Evolutionary conservation across 2,797 vertebrate species (phyloP).

Genomic region (Meda fulgida): DNA sequence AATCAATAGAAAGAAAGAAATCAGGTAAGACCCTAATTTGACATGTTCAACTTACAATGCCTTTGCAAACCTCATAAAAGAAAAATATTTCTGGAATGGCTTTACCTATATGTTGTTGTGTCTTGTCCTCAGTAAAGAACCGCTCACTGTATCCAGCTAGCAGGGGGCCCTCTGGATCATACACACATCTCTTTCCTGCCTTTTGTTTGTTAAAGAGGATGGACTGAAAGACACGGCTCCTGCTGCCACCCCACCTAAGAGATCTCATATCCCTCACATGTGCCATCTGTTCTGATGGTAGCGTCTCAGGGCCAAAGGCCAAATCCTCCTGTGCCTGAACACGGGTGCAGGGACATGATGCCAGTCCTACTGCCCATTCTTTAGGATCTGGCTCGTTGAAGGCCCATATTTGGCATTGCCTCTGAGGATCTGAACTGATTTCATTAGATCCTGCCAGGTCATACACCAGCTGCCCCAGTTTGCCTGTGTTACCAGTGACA

Average conservation of each 20-base stretch:
- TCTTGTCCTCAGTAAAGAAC: constrained; percentile 70
- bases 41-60: not conserved
- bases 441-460: constrained; percentile 67
- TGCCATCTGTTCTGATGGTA: constrained; percentile 54
- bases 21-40: not conserved
- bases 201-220: constrained; percentile 73
- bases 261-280: constrained; percentile 66
- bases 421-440: constrained; percentile 61
- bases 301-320: constrained; percentile 73
- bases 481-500: constrained; percentile 71
- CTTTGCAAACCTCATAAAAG: not conserved
- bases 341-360: constrained; percentile 79
- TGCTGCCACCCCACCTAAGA: constrained; percentile 72
- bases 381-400: constrained; percentile 73
- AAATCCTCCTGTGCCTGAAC: constrained; percentile 76
- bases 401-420: constrained; percentile 79
- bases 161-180: constrained; percentile 79
- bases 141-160: constrained; percentile 80
- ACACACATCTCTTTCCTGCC: constrained; percentile 81
- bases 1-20: not conserved
- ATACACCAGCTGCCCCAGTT: constrained; percentile 77
- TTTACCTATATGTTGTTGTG: constrained; percentile 79
- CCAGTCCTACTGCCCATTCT: constrained; percentile 70
- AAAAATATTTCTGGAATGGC: not conserved
- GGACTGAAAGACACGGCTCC: constrained; percentile 73